phyloP scores from a whole-genome alignment of 2,888 invertebrate genomes.

The Cosmorhoe ocellata region DNA sequence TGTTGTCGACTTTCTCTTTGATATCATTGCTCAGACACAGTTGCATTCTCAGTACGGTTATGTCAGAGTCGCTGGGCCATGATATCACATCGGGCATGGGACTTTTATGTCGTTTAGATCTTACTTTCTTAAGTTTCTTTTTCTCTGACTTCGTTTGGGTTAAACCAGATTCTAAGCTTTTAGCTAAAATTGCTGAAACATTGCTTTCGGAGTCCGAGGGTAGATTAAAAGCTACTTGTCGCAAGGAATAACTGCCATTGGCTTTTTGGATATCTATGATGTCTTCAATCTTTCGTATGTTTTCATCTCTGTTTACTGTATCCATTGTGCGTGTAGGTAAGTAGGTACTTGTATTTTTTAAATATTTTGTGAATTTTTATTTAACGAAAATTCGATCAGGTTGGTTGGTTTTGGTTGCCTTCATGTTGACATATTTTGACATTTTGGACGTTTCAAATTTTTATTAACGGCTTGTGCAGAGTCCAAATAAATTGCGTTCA shows the following conservation, averaged over 20 bases:
- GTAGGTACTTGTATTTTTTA: not conserved
- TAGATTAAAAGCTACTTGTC: slow-evolving; percentile 66
- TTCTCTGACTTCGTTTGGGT: slow-evolving; percentile 48
- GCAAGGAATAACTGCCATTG: slow-evolving; percentile 56
- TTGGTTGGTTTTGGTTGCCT: slow-evolving; percentile 13
- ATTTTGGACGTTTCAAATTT: no score
- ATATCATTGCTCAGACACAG: slow-evolving; percentile 56
- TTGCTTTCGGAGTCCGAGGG: slow-evolving; percentile 51
- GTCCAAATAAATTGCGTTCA: no score
- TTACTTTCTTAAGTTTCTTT: slow-evolving; percentile 52
- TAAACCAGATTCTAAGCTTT: slow-evolving; percentile 63
- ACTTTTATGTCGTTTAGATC: slow-evolving; percentile 49
- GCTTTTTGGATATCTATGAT: slow-evolving; percentile 74
- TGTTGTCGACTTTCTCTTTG: slow-evolving; percentile 70
- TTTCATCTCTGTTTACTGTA: slow-evolving; percentile 41
- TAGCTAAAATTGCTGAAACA: slow-evolving; percentile 52
- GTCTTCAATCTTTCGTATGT: slow-evolving; percentile 71
- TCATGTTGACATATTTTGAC: slow-evolving; percentile 24
- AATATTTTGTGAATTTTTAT: slow-evolving; percentile 43
- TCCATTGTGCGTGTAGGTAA: slow-evolving; percentile 49
- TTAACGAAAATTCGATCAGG: slow-evolving; percentile 44
- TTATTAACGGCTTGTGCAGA: no score
- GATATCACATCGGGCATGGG: slow-evolving; percentile 61
- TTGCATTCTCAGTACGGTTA: slow-evolving; percentile 81
- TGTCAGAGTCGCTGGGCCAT: slow-evolving; percentile 83